Evolutionary conservation across 1,140 invertebrate genomes (phyloP).

Genomic region (Agrilus planipennis): DNA sequence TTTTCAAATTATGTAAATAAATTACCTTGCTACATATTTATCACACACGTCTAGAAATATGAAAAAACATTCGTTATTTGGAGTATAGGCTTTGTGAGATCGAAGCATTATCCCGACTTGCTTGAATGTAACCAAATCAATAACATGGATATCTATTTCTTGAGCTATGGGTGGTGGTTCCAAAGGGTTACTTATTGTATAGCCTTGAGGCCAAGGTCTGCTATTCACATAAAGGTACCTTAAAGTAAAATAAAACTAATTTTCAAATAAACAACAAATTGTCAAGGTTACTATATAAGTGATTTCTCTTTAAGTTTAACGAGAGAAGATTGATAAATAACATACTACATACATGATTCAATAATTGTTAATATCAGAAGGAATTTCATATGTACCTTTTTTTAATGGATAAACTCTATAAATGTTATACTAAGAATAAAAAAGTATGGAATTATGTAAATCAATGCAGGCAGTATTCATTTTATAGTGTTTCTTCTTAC

Average conservation of each 20-base stretch:
- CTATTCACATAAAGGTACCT: conserved; percentile 81
- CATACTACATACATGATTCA: not conserved
- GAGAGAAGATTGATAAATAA: not conserved
- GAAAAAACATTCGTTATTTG: conserved; percentile 82
- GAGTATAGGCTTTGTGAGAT: conserved; percentile 75
- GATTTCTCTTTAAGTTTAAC: conserved; percentile 3
- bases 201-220: conserved; percentile 72
- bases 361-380: too few relatives aligned
- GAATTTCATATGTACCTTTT: too few relatives aligned
- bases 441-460: too few relatives aligned
- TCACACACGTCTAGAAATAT: conserved; percentile 80
- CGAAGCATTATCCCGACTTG: conserved; percentile 73
- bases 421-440: too few relatives aligned
- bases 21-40: conserved; percentile 75
- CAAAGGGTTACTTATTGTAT: conserved; percentile 64
- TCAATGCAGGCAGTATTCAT: too few relatives aligned
- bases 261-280: too few relatives aligned
- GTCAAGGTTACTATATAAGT: too few relatives aligned
- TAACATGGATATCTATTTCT: conserved; percentile 84
- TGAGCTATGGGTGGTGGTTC: conserved; percentile 81
- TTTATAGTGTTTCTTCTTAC: too few relatives aligned
- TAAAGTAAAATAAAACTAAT: conserved; percentile 20
- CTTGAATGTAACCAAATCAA: conserved; percentile 67
- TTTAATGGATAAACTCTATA: too few relatives aligned
- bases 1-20: conserved; percentile 3